These are phyloP conservation scores for Neosilurus hyrtlii DNA, from an alignment of 2,797 vertebrate species.

Conservation along the genomic window DNA sequence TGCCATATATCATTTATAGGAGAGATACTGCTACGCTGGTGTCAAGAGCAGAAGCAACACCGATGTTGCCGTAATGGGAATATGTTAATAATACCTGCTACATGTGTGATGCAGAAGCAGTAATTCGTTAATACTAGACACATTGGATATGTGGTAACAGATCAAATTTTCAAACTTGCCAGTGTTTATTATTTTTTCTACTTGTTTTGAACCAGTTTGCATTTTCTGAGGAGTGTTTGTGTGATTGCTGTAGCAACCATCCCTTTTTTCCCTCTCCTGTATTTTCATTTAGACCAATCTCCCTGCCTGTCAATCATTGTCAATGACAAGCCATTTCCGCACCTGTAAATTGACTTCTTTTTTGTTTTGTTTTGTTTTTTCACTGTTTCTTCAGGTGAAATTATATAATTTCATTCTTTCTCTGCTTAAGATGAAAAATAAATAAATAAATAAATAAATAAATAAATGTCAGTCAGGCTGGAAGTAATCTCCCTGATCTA, in stretches of 20 bases:
- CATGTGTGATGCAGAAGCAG: background rate
- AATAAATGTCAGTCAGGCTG: background rate
- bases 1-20: background rate
- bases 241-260: background rate
- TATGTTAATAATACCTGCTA: no score
- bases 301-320: conserved; percentile 49
- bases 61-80: no score
- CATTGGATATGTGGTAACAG: background rate
- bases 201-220: background rate
- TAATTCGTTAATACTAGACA: background rate
- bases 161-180: background rate
- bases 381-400: background rate
- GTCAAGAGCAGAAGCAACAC: background rate
- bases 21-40: background rate
- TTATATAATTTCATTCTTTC: background rate
- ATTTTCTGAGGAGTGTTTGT: background rate
- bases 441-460: no score
- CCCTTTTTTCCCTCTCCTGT: conserved; percentile 25
- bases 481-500: background rate
- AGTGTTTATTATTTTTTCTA: no score
- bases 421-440: background rate
- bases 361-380: background rate
- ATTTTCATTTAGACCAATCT: conserved; percentile 45
- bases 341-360: conserved; percentile 48
- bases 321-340: conserved; percentile 37